These are phyloP conservation scores for Trissoscelio sp. DNA, from an alignment of 2,888 invertebrate genomes.

Conservation along the genomic window DNA sequence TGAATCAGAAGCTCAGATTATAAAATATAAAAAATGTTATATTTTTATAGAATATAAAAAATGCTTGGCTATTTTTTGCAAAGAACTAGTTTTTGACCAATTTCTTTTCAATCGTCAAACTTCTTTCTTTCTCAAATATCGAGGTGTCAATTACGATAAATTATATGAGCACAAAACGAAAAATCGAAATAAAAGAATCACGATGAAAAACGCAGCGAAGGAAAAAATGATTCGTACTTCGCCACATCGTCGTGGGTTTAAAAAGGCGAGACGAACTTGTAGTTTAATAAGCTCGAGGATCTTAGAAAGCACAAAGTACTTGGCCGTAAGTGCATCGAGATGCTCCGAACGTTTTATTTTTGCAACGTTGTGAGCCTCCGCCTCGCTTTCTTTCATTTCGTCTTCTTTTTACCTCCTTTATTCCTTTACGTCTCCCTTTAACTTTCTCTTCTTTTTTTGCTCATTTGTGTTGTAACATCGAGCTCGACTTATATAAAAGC, in stretches of 20 bases:
- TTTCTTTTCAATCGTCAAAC: not conserved
- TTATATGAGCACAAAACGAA: conserved; percentile 18
- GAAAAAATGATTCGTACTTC: conserved; percentile 43
- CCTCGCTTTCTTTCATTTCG: conserved; percentile 46
- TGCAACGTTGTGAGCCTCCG: conserved; percentile 52
- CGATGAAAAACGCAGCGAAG: conserved; percentile 14
- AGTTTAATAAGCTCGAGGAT: conserved; percentile 74
- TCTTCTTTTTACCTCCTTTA: conserved; percentile 41
- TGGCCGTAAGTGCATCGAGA: conserved; percentile 66
- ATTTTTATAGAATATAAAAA: no score
- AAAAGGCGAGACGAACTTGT: conserved; percentile 72
- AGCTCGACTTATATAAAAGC: conserved; percentile 22
- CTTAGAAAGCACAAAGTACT: conserved; percentile 66
- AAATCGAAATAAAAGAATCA: conserved; percentile 22
- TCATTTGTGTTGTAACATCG: conserved; percentile 28
- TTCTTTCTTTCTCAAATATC: conserved; percentile 8
- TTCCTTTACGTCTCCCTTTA: conserved; percentile 34
- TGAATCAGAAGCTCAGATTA: no score
- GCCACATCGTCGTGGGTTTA: conserved; percentile 62
- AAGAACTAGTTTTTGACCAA: no score
- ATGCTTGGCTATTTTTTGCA: no score
- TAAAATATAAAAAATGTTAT: no score
- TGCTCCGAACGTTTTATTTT: conserved; percentile 64
- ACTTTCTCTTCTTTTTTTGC: conserved; percentile 6
- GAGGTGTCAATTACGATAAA: conserved; percentile 35